These are phyloP conservation scores for Clinocottus analis DNA, from an alignment of 2,113 vertebrate genomes.

Conservation along the genomic window DNA sequence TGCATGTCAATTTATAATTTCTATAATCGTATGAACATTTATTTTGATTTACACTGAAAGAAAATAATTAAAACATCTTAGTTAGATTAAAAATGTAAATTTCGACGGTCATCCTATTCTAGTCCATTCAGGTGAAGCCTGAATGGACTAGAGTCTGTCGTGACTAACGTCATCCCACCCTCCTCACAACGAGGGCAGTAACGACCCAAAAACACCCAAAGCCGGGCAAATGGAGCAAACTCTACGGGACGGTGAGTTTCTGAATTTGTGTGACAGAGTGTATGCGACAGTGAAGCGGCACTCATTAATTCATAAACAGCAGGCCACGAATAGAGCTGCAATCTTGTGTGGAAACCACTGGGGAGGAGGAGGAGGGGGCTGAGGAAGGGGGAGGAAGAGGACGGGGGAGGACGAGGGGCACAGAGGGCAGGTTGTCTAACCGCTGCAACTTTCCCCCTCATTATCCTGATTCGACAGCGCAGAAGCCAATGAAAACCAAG, in stretches of 20 bases:
- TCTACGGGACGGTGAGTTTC: constrained; percentile 18
- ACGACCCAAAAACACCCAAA: not conserved
- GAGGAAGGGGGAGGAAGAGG: constrained; percentile 18
- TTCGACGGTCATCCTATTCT: not conserved
- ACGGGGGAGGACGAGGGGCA: constrained; percentile 10
- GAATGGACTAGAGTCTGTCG: too few species aligned
- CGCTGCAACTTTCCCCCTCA: constrained; percentile 59
- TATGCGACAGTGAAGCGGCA: constrained; percentile 57
- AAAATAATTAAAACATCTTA: not conserved
- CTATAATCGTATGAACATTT: too few species aligned
- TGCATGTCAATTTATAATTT: not conserved
- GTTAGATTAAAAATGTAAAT: not conserved
- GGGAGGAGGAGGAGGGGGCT: constrained; percentile 45
- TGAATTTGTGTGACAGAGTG: constrained; percentile 41
- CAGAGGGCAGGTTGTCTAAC: constrained; percentile 62
- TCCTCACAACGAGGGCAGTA: not conserved
- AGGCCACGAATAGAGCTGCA: constrained; percentile 68
- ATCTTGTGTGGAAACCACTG: constrained; percentile 51
- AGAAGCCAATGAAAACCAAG: constrained; percentile 72
- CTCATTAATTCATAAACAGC: constrained; percentile 78
- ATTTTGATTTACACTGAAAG: not conserved
- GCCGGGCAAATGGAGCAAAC: constrained; percentile 2
- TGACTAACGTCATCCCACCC: not conserved
- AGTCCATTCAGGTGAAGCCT: constrained; percentile 1
- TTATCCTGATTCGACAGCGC: constrained; percentile 70